Conservation (phyloP, 2,888 invertebrate species). For the Plagodis dolabraria region DNA sequence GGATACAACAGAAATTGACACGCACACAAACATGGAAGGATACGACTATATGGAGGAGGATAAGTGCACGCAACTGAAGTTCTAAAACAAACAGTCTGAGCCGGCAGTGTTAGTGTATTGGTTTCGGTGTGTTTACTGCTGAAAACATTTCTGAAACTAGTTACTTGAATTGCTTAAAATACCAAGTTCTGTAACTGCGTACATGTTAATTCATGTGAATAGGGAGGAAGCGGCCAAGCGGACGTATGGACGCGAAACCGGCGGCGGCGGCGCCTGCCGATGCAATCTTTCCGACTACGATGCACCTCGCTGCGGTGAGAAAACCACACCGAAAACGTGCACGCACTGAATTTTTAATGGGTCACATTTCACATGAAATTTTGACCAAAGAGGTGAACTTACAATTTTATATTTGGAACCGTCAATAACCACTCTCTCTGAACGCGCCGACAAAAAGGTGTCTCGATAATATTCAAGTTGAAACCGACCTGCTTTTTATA, state of each 20-base stretch:
- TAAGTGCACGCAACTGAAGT: not conserved
- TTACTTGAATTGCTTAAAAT: no score
- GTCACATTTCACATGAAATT: conserved; percentile 56
- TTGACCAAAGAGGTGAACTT: conserved; percentile 35
- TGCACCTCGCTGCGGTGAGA: conserved; percentile 59
- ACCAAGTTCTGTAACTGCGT: conserved; percentile 5
- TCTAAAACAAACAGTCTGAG: no score
- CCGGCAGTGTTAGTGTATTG: no score
- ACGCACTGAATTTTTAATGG: conserved; percentile 65
- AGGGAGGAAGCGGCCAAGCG: conserved; percentile 76
- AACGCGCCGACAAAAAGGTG: conserved; percentile 22
- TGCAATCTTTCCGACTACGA: conserved; percentile 66
- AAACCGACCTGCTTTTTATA: not conserved
- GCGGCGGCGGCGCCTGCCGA: conserved; percentile 61
- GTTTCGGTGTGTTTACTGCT: not conserved
- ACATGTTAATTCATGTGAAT: conserved; percentile 30
- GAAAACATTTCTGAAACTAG: not conserved
- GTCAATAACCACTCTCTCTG: conserved; percentile 23
- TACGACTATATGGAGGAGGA: not conserved
- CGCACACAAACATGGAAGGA: not conserved
- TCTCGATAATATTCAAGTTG: conserved; percentile 5
- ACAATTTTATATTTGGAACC: conserved; percentile 22
- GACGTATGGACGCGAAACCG: conserved; percentile 67
- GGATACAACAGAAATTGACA: not conserved
- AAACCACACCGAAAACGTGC: conserved; percentile 65